phyloP scores from a whole-genome alignment of 2,888 invertebrate species.

The Drosophila antonietae region DNA sequence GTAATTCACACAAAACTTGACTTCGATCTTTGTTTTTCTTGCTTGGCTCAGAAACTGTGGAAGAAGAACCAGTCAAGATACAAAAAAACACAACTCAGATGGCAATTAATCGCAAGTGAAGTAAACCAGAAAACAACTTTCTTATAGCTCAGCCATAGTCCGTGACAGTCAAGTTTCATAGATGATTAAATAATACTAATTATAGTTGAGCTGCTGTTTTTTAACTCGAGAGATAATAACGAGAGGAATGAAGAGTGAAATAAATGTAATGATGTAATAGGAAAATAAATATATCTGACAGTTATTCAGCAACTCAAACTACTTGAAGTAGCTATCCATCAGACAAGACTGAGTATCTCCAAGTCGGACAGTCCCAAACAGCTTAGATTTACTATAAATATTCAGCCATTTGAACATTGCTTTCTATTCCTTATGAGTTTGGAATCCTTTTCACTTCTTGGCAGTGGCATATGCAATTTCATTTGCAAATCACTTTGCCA shows the following conservation, averaged over 20 bases:
- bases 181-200: constrained; percentile 4
- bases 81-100: constrained; percentile 13
- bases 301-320: too few relatives aligned
- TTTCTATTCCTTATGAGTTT: not conserved
- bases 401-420: too few relatives aligned
- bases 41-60: constrained; percentile 1
- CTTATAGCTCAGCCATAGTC: not conserved
- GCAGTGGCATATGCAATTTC: constrained; percentile 42
- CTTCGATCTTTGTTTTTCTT: constrained; percentile 18
- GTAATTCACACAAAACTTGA: constrained; percentile 12
- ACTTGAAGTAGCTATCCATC: too few relatives aligned
- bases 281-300: not conserved
- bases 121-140: constrained; percentile 6
- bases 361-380: not conserved
- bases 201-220: not conserved
- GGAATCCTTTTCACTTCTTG: not conserved
- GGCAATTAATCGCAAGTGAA: constrained; percentile 10
- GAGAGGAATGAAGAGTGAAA: not conserved
- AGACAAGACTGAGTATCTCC: not conserved
- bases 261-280: not conserved
- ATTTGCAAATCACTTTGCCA: constrained; percentile 35
- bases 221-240: not conserved
- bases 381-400: not conserved
- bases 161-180: not conserved
- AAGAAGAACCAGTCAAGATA: constrained; percentile 29